Percentiles rank a stretch among this genome's conserved stretches.
phyloP scores from a whole-genome alignment of 2,113 vertebrate species.

The Colossoma macropomum region DNA sequence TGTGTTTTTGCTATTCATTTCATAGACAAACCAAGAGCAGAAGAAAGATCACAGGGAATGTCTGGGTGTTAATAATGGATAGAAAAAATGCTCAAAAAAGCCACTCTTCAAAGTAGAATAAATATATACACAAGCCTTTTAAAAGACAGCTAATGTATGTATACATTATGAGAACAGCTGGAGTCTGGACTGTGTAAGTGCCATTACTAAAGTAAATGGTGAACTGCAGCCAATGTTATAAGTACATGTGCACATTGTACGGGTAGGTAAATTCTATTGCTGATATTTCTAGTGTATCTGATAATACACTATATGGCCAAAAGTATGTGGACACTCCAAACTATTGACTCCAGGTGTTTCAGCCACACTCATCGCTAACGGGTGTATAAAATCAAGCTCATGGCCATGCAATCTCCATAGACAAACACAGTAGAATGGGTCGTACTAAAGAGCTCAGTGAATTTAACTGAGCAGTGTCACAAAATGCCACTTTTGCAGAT shows the following conservation, averaged over 20 bases:
- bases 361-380: too few relatives aligned
- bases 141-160: too few relatives aligned
- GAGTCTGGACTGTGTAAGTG: background rate
- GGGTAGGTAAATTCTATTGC: background rate
- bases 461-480: too few relatives aligned
- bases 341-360: too few relatives aligned
- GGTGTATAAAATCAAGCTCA: too few relatives aligned
- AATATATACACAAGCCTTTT: background rate
- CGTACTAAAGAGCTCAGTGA: too few relatives aligned
- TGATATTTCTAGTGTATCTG: background rate
- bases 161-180: too few relatives aligned
- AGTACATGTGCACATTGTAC: background rate
- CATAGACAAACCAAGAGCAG: background rate
- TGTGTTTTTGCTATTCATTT: background rate
- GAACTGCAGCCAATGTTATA: background rate
- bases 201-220: background rate
- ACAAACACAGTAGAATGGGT: too few relatives aligned
- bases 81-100: background rate
- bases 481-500: too few relatives aligned
- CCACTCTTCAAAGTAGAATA: background rate
- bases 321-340: too few relatives aligned
- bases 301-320: too few relatives aligned
- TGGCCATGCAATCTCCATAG: too few relatives aligned
- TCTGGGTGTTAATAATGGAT: background rate
- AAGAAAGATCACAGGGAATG: background rate